Conservation (phyloP, 2,888 invertebrate genomes). For the Napeogenes sylphis region DNA sequence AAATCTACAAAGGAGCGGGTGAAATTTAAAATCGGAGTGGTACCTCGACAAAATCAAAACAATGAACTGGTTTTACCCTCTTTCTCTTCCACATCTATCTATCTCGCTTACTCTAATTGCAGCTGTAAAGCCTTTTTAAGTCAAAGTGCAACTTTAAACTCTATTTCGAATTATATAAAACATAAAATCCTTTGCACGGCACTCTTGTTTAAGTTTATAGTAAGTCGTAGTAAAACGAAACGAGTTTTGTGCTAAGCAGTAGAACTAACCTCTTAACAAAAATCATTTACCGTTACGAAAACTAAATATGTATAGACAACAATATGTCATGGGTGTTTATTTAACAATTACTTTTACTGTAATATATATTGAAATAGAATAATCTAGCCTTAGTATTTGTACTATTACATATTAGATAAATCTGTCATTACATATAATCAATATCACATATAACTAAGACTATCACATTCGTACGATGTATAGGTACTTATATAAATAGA, state of each 20-base stretch:
- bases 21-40: slow-evolving; percentile 26
- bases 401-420: neutral
- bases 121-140: slow-evolving; percentile 13
- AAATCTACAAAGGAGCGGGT: slow-evolving; percentile 4
- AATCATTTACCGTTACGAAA: slow-evolving; percentile 61
- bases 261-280: slow-evolving; percentile 55
- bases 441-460: too few relatives aligned
- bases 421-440: too few relatives aligned
- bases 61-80: slow-evolving; percentile 22
- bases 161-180: neutral
- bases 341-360: neutral
- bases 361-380: neutral
- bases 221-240: slow-evolving; percentile 70
- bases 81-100: slow-evolving; percentile 9
- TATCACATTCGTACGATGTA: too few relatives aligned
- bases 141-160: slow-evolving; percentile 6
- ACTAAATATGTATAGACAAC: slow-evolving; percentile 47
- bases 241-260: slow-evolving; percentile 62
- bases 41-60: slow-evolving; percentile 18
- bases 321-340: neutral
- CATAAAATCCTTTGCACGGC: slow-evolving; percentile 4
- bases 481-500: too few relatives aligned
- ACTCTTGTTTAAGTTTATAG: slow-evolving; percentile 42
- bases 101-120: slow-evolving; percentile 15
- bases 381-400: neutral